Evolutionary conservation across 2,113 vertebrate genomes (phyloP).

Genomic region (Tachysurus fulvidraco): DNA sequence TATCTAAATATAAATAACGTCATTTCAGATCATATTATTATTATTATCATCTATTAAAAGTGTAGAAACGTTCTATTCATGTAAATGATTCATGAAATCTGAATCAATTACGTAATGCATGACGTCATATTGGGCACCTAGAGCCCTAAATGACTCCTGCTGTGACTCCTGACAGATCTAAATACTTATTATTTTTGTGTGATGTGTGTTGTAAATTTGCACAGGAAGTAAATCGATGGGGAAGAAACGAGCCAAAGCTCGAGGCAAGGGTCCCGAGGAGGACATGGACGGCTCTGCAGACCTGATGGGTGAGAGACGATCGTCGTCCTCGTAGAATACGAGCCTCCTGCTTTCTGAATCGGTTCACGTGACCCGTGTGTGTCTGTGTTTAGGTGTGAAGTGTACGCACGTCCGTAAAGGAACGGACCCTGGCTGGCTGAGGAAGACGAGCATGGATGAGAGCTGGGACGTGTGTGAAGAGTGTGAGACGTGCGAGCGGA

Average conservation of each 20-base stretch:
- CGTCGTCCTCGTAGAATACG: neutral
- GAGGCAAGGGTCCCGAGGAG: slow-evolving; percentile 59
- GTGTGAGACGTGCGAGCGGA: slow-evolving; percentile 86
- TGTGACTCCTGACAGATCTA: too few relatives aligned
- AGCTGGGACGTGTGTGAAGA: slow-evolving; percentile 85
- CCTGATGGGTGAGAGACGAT: slow-evolving; percentile 60
- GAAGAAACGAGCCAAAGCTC: slow-evolving; percentile 71
- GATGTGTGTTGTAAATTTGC: too few relatives aligned
- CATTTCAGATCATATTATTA: neutral
- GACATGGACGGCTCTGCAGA: slow-evolving; percentile 63
- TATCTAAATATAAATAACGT: neutral
- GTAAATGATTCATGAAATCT: neutral
- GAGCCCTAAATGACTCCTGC: neutral
- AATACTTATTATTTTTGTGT: neutral
- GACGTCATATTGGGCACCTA: neutral
- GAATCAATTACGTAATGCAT: neutral
- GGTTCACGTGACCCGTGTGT: neutral
- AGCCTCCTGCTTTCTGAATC: neutral
- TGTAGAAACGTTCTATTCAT: neutral
- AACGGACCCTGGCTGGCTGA: slow-evolving; percentile 81
- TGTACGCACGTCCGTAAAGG: slow-evolving; percentile 89
- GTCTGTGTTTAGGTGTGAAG: slow-evolving; percentile 67
- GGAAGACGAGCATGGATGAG: slow-evolving; percentile 74
- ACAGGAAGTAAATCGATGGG: slow-evolving; percentile 61
- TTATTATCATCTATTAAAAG: neutral